Evolutionary conservation across 2,888 invertebrate species (phyloP).

Genomic region (Zaprionus lineosus): DNA sequence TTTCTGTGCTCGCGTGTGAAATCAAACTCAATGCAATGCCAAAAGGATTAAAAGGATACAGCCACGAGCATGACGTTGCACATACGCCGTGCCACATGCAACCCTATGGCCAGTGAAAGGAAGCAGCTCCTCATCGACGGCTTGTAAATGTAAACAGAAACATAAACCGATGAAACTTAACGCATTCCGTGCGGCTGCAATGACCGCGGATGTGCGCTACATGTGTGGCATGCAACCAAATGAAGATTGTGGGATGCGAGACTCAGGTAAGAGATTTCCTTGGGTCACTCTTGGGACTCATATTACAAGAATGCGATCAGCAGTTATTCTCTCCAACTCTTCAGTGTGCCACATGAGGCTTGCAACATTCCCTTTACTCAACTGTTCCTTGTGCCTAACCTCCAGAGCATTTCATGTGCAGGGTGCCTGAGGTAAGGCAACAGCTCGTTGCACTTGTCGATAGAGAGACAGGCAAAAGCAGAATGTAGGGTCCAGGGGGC

Average conservation of each 20-base stretch:
- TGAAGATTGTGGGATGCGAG: no score
- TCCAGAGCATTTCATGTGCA: neutral
- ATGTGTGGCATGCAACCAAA: no score
- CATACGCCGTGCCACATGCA: no score
- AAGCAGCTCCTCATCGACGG: constrained; percentile 38
- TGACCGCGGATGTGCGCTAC: constrained; percentile 21
- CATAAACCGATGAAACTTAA: constrained; percentile 37
- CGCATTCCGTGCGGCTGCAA: neutral
- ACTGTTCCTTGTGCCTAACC: no score
- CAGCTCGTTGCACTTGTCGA: constrained; percentile 30
- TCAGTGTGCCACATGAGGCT: no score
- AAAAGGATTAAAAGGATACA: constrained; percentile 76
- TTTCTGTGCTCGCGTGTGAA: constrained; percentile 78
- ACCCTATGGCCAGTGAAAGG: no score
- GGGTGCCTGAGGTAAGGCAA: constrained; percentile 14
- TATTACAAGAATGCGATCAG: no score
- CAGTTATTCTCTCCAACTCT: no score
- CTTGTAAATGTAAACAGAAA: constrained; percentile 74
- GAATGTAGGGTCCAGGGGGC: no score
- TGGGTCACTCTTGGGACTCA: no score
- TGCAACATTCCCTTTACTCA: no score
- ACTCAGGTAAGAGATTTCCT: no score
- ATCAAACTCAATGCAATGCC: constrained; percentile 75
- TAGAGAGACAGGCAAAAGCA: constrained; percentile 35
- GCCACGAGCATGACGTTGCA: constrained; percentile 47